Evolutionary conservation across 2,113 vertebrate genomes (phyloP), one percentile per base, ranked within the genome.

Genomic region (Prinia subflava): DNA sequence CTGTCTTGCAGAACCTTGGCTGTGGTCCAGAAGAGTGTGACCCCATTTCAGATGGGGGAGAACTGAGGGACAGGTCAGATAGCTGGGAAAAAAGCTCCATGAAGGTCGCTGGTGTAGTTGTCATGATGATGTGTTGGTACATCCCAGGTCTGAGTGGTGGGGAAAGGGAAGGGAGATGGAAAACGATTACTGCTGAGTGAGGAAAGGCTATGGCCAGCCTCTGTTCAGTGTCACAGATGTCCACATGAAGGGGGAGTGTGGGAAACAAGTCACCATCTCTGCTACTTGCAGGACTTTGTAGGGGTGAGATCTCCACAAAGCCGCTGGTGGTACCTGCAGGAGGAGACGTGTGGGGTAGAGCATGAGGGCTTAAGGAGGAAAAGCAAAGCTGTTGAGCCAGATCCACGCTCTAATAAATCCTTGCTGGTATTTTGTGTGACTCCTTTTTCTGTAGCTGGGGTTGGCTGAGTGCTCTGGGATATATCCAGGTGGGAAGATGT

Each of bases 361-460:
- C 37, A 12, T 17, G 11, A 81, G 27, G 52, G 30, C 9, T 67
- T 59, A n/a, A 59, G 56, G 56, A 83, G 46, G 31, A 74, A 77
- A 80, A 73, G 10, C 28, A 55, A 33, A 33, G 14, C 18, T 63
- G 16, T 30, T 3, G 6, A 46, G 70, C 76, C 6, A 11, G 30
- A 63, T 63, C 42, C 15, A 55, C 0, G 0, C 24, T 33, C 23
- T 31, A 25, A n/a, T 50, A 73, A 80, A 74, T 42, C 14, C 6
- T 46, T 53, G 13, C 28, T 87, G 41, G 30, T 62, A 19, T 27
- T 84, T 41, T 24, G 11, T 63, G 5, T 25, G 24, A 37, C 21
- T 76, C 10, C 17, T 71, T 79, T 79, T 30, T 31, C 39, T 81
- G 46, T 6, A 50, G 30, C 65, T 67, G 35, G 9, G n/a, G 8